These are phyloP conservation scores for Elegia similella DNA, from an alignment of 2,888 invertebrate species.

Conservation along the genomic window DNA sequence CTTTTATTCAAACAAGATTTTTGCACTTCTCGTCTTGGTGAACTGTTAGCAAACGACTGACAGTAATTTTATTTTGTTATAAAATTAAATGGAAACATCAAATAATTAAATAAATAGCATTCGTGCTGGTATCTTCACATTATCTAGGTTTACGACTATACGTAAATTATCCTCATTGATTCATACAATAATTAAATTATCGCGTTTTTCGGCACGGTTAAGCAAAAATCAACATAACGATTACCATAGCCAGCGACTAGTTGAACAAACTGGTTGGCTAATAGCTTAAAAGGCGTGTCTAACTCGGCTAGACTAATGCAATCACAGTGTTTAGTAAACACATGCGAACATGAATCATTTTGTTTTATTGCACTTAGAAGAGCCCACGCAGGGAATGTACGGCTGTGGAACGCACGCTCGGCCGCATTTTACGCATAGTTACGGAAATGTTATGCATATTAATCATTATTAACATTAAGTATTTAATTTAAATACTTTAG, in stretches of 20 bases:
- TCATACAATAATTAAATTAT: not conserved
- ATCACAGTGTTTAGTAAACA: constrained; percentile 21
- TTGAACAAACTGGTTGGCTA: constrained; percentile 8
- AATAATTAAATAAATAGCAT: too few species aligned
- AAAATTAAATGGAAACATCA: too few species aligned
- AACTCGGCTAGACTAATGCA: constrained; percentile 13
- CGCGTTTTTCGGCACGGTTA: not conserved
- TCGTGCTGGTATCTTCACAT: too few species aligned
- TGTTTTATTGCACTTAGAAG: constrained; percentile 18
- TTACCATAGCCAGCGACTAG: constrained; percentile 1
- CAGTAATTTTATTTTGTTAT: too few species aligned
- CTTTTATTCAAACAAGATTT: too few species aligned
- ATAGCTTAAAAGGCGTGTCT: constrained; percentile 10
- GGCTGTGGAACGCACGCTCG: constrained; percentile 3
- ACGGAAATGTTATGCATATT: too few species aligned
- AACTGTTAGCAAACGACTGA: too few species aligned
- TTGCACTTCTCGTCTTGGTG: too few species aligned
- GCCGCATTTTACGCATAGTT: not conserved
- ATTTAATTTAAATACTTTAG: too few species aligned
- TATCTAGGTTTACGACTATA: not conserved
- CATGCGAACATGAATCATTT: constrained; percentile 22
- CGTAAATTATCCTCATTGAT: not conserved
- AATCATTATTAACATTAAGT: not conserved
- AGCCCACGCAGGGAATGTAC: constrained; percentile 17
- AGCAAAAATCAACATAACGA: not conserved